These are phyloP conservation scores for Athetis lepigone DNA, from an alignment of 2,888 invertebrate species.

Conservation along the genomic window DNA sequence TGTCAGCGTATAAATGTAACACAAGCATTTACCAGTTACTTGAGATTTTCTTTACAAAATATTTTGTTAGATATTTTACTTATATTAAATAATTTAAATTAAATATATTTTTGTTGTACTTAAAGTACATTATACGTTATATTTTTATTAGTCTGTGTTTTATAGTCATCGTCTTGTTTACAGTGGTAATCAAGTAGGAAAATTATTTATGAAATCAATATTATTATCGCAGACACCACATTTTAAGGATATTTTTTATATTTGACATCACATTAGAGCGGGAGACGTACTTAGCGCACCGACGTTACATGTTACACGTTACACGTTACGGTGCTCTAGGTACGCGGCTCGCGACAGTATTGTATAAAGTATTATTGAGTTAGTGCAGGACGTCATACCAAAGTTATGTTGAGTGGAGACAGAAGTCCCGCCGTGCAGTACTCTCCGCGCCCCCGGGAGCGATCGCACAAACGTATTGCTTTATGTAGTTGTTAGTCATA, in stretches of 20 bases:
- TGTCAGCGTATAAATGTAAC: conserved; percentile 45
- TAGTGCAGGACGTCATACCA: conserved; percentile 75
- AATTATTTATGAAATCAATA: conserved; percentile 42
- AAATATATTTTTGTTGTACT: conserved; percentile 60
- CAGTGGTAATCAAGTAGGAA: conserved; percentile 35
- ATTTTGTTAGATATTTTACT: conserved; percentile 65
- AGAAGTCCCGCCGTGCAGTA: conserved; percentile 50
- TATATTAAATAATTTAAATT: conserved; percentile 44
- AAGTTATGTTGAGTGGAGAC: too few species aligned
- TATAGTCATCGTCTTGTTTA: conserved; percentile 54
- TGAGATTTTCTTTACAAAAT: conserved; percentile 63
- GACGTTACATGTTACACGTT: too few species aligned
- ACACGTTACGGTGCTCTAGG: too few species aligned
- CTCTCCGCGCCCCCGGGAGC: conserved; percentile 57
- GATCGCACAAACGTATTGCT: conserved; percentile 84
- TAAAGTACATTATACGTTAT: conserved; percentile 53
- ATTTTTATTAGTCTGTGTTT: conserved; percentile 49
- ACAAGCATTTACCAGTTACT: conserved; percentile 48
- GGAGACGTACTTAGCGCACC: conserved; percentile 27
- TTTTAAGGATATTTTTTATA: conserved; percentile 37
- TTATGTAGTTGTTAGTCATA: conserved; percentile 86
- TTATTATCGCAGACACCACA: conserved; percentile 40
- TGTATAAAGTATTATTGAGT: conserved; percentile 72
- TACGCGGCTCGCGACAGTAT: conserved; percentile 64
- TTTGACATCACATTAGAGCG: conserved; percentile 35